Evolutionary conservation across 2,113 vertebrate genomes (phyloP), one percentile per base, ranked within the genome.

Genomic region (Chlorodrepanis virens): DNA sequence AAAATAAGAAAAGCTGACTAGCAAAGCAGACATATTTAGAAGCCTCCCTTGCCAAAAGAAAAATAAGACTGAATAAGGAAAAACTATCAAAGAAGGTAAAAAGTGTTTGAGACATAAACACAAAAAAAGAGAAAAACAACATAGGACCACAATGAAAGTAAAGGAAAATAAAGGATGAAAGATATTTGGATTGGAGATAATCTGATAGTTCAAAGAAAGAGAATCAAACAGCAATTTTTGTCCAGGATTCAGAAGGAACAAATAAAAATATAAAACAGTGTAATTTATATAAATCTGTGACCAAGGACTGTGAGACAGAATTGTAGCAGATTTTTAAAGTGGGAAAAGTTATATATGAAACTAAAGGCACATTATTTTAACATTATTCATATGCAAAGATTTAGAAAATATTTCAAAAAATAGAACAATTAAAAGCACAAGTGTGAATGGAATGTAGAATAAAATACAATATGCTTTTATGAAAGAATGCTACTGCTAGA

Each of bases 301-400:
- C 6, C 0, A 1, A 29, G 24, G 19, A 23, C 5, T 6, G 4
- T 42, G 11, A n/a, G 4, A 7, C 6, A 1, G 5, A 4, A 27
- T 54, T 83, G 9, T 33, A 6, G 12, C 19, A 33, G 42, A 12
- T 45, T 89, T 70, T 17, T 64, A 33, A 74, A 78, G 23, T 28
- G 7, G 13, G 4, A 60, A 74, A 89, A 56, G 2, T 22, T 52
- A 39, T 31, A 25, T 7, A 13, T 42, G 12, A 33, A 92, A 37
- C 5, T 6, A 61, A 92, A 52, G 7, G 6, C 13, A 24, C 2
- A 7, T 39, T n/a, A 52, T 3, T 52, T 94, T 75, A 45, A 40
- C 4, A 21, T 27, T n/a, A 60, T 50, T 50, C 8, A 7, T 37
- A 27, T 42, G 5, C 12, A 47, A 75, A 60, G 3, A 17, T 65